phyloP scores from a whole-genome alignment of 2,888 invertebrate species.

The Catocala nupta region DNA sequence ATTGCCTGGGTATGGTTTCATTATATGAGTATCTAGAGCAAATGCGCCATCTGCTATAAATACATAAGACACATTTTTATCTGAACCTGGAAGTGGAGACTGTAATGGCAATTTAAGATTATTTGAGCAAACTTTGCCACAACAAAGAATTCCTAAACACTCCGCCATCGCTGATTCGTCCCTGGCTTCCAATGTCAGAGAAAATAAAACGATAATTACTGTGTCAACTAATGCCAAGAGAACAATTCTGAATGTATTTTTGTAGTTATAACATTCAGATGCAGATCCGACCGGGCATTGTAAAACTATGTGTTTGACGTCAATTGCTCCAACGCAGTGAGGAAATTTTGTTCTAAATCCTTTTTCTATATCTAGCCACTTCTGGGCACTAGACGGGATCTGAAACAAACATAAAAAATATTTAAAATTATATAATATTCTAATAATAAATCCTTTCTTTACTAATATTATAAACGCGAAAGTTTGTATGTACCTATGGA shows the following conservation, averaged over 20 bases:
- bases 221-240: too few species aligned
- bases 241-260: constrained; percentile 11
- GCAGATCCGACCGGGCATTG: constrained; percentile 5
- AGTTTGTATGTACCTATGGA: too few species aligned
- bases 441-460: too few species aligned
- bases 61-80: constrained; percentile 1
- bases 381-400: background rate
- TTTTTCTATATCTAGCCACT: background rate
- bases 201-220: constrained; percentile 1
- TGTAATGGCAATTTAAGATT: background rate
- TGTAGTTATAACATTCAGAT: background rate
- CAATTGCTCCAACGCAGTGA: too few species aligned
- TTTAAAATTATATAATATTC: background rate
- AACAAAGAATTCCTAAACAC: background rate
- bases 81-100: background rate
- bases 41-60: background rate
- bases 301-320: too few species aligned
- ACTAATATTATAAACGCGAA: too few species aligned
- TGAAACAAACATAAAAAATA: background rate
- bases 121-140: background rate
- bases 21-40: background rate
- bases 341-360: too few species aligned
- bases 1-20: background rate
- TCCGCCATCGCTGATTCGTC: background rate
- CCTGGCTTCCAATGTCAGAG: background rate